Percentiles rank a stretch among this genome's conserved stretches.
phyloP scores from a whole-genome alignment of 2,888 invertebrate genomes.

The Chaetogeoica ovagalla region DNA sequence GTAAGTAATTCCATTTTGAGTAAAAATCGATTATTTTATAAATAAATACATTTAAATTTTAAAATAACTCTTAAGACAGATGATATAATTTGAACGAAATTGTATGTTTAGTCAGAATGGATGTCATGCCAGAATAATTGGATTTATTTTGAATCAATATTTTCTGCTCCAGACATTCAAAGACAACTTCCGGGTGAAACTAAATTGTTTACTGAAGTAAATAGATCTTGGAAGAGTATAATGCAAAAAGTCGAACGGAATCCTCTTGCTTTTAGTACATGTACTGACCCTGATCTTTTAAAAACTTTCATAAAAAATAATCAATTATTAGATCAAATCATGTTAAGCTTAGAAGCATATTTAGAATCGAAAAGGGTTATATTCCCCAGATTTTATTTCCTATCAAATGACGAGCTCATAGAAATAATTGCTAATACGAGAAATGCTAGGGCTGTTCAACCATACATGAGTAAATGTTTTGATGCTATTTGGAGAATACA shows the following conservation, averaged over 20 bases:
- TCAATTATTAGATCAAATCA: slow-evolving; percentile 79
- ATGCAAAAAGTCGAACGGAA: slow-evolving; percentile 82
- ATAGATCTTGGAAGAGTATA: slow-evolving; percentile 87
- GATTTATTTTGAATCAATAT: slow-evolving; percentile 96
- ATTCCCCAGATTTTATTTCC: slow-evolving; percentile 82
- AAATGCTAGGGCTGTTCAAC: slow-evolving; percentile 87
- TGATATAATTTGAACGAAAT: background rate
- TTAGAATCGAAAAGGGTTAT: slow-evolving; percentile 83
- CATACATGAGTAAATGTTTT: slow-evolving; percentile 93
- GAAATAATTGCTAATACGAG: slow-evolving; percentile 91
- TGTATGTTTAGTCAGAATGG: slow-evolving; percentile 69
- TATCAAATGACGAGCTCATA: slow-evolving; percentile 75
- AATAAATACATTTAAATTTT: background rate
- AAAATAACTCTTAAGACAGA: background rate
- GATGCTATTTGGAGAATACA: slow-evolving; percentile 86
- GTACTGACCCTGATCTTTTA: slow-evolving; percentile 84
- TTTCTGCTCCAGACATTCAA: slow-evolving; percentile 96
- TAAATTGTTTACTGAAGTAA: slow-evolving; percentile 82
- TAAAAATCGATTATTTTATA: background rate
- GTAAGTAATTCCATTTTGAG: slow-evolving; percentile 61
- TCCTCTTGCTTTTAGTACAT: slow-evolving; percentile 79
- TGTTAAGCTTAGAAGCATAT: slow-evolving; percentile 86
- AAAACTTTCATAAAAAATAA: slow-evolving; percentile 75
- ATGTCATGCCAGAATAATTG: slow-evolving; percentile 91
- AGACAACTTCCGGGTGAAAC: slow-evolving; percentile 96